Evolutionary conservation across 2,888 invertebrate species (phyloP), one percentile per base, ranked within the genome.

Genomic region (Phortica okadai): DNA sequence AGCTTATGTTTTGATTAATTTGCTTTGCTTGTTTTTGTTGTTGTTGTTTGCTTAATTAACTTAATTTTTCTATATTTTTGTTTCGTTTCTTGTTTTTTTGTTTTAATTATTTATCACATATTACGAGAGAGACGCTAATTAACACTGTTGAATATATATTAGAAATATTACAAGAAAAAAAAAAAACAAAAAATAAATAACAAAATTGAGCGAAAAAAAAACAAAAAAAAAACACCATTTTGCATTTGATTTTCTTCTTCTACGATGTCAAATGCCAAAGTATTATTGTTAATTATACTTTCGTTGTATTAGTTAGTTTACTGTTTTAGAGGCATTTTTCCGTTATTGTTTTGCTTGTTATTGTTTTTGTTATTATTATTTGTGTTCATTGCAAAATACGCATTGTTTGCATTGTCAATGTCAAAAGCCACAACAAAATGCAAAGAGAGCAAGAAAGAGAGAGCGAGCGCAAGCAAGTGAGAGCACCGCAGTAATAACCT

Each of bases 331-430:
- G 21, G n/a, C 59, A 16, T 16, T 16, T 59, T 59, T 21, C 21
- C 56, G n/a, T 16, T 59, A 21, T 8, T 16, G 8, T 59, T 6
- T 16, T 4, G 16, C 2, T 59, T 2, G 14, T 59, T 59, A 4
- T 16, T 59, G 8, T 59, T 16, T 16, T 59, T 16, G n/a, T 59
- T 59, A 59, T 21, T 21, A 21, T 21, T 21, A 21, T 21, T 21
- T 8, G n/a, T 16, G 21, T 64, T 64, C 10, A 64, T 64, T 64
- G 62, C 62, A 33, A 59, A 59, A 59, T 59, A 59, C 59, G 59
- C 21, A 8, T 59, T 59, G n/a, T 59, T 16, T 59, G 10, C 45
- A 45, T 45, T 45, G 45, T 45, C 45, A 45, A 45, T 45, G 45
- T 45, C 45, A 45, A 45, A 45, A 45, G 10, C 10, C 45, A 45